These are phyloP conservation scores for Meganola albula DNA, from an alignment of 2,888 invertebrate genomes.

Conservation along the genomic window DNA sequence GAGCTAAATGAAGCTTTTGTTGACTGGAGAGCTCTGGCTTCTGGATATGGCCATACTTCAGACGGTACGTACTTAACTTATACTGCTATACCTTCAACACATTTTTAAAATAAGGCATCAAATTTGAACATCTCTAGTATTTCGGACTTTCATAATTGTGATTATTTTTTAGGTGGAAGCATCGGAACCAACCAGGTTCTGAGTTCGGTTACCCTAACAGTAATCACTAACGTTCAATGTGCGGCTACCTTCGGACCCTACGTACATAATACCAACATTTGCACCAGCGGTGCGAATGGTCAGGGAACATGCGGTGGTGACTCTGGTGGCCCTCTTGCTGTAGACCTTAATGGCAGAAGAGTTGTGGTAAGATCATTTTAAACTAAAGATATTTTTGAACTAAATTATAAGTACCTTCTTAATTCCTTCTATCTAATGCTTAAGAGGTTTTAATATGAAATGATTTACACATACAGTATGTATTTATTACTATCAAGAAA, in stretches of 20 bases:
- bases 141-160: no score
- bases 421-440: no score
- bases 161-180: slow-evolving; percentile 27
- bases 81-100: no score
- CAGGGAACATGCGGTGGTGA: slow-evolving; percentile 42
- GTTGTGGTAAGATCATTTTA: slow-evolving; percentile 23
- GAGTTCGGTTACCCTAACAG: slow-evolving; percentile 38
- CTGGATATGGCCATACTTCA: slow-evolving; percentile 43
- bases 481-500: no score
- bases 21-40: slow-evolving; percentile 34
- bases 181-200: slow-evolving; percentile 33
- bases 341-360: slow-evolving; percentile 9
- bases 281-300: slow-evolving; percentile 45
- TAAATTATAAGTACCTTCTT: no score
- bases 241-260: slow-evolving; percentile 25
- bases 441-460: no score
- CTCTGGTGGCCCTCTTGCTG: slow-evolving; percentile 38
- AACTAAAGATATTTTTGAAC: no score
- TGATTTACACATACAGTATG: no score
- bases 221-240: slow-evolving; percentile 43
- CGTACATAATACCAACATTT: slow-evolving; percentile 37
- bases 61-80: no score
- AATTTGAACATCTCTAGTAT: no score
- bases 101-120: no score
- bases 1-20: slow-evolving; percentile 30